Base-by-base conservation (phyloP, 2,888 invertebrate genomes). In the Cephus sareptanus region DNA sequence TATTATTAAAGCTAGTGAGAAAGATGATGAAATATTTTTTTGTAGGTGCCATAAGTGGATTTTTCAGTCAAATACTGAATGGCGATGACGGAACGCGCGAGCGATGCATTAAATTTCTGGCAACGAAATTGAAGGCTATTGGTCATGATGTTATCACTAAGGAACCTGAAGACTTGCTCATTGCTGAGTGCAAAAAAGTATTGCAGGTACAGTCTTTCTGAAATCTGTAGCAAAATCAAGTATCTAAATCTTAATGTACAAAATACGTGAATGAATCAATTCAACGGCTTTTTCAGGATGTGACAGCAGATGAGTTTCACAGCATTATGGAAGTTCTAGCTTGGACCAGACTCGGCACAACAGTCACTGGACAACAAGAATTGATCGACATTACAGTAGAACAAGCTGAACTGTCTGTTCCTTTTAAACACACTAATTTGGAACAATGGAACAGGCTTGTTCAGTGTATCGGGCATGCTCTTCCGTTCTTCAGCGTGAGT, bases 231-330 rank as follows among this genome's bases (percentile, higher is more conserved):
- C 23, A 71, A 40, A 13, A 79, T n/a, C 40, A 34, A 73, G 33
- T 75, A 31, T 35, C 68, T 76, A 71, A 75, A 70, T 71, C 13
- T 74, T 23, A 74, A 40, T 69, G 71, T 71, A 75, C 13, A 68
- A 40, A 77, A 33, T 75, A 34, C 30, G 23, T 35, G 31, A 68
- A 69, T n/a, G 33, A 30, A 23, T 74, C 73, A 76, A 74, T 79
- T 35, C 6, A 76, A 77, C 71, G 35, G 31, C 75, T 68, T 74
- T 84, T 89, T n/a, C 88, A 97, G 95, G 97, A 97, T 93, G 96
- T 97, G 37, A 97, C 96, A 23, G 97, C 97, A 56, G 97, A 97
- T 85, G 98, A 99, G 92, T 98, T 98, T 92, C 95, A 97, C 86
- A 94, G 95, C 81, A 95, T 98, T 79, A 97, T 99, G 96, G 95